Evolutionary conservation across 2,113 vertebrate species (phyloP).

Genomic region (Oenanthe melanoleuca): DNA sequence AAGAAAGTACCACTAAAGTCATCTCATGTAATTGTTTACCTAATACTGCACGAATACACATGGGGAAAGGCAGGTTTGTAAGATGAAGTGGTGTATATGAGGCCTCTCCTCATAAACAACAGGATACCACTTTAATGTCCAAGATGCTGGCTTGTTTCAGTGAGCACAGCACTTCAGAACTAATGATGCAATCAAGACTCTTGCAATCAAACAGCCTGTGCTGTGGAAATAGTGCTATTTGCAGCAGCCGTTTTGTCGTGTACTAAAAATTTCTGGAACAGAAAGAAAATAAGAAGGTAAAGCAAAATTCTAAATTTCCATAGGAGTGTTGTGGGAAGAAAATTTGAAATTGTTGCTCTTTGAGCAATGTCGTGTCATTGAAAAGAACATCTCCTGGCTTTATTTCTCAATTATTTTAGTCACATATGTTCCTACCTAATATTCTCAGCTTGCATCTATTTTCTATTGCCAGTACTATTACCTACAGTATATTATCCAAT

Average conservation of each 20-base stretch:
- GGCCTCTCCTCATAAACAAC: slow-evolving; percentile 87
- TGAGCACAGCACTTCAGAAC: slow-evolving; percentile 89
- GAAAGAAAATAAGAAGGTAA: slow-evolving; percentile 77
- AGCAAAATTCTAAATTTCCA: slow-evolving; percentile 72
- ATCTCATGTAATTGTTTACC: slow-evolving; percentile 85
- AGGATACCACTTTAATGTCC: slow-evolving; percentile 90
- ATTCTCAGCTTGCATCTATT: slow-evolving; percentile 74
- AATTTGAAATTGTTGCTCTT: slow-evolving; percentile 57
- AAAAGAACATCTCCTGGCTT: slow-evolving; percentile 64
- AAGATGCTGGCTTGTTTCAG: slow-evolving; percentile 86
- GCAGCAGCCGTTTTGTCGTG: slow-evolving; percentile 77
- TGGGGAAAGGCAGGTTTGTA: slow-evolving; percentile 82
- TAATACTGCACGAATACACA: slow-evolving; percentile 82
- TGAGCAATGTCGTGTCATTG: slow-evolving; percentile 43
- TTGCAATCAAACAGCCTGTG: slow-evolving; percentile 88
- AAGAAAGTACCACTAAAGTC: slow-evolving; percentile 77
- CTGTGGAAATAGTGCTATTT: slow-evolving; percentile 81
- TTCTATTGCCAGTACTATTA: slow-evolving; percentile 63
- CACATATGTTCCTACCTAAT: slow-evolving; percentile 73
- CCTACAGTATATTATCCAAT: slow-evolving; percentile 70
- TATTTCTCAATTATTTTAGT: slow-evolving; percentile 77
- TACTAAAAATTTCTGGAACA: slow-evolving; percentile 80
- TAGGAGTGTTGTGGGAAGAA: slow-evolving; percentile 26
- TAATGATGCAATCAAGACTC: slow-evolving; percentile 90
- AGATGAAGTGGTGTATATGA: slow-evolving; percentile 84